Conservation (phyloP, 2,797 vertebrate genomes). For the Bufotes viridis region DNA sequence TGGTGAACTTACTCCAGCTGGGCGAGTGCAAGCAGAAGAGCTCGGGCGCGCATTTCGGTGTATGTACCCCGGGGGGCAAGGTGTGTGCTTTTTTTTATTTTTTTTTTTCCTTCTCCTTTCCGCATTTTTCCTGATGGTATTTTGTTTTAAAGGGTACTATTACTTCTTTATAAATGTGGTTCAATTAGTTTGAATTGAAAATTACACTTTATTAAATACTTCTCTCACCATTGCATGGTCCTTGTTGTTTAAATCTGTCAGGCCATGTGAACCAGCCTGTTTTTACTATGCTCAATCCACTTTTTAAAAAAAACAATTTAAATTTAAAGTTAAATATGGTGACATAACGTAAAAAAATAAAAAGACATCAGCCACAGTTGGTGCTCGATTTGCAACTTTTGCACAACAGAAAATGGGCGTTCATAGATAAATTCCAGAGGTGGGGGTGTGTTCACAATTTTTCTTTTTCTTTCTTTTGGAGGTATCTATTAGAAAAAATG, state of each 20-base stretch:
- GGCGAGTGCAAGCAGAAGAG: conserved; percentile 93
- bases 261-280: no score
- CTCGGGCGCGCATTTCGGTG: conserved; percentile 94
- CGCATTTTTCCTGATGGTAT: background rate
- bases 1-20: conserved; percentile 92
- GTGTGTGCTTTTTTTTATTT: conserved; percentile 70
- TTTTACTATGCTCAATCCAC: no score
- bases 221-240: background rate
- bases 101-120: background rate
- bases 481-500: no score
- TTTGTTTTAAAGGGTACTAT: background rate
- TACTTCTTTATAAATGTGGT: background rate
- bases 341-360: no score
- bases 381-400: no score
- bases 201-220: background rate
- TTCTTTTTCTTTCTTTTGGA: no score
- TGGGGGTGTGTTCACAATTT: no score
- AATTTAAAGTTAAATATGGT: no score
- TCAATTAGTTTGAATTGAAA: background rate
- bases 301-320: no score
- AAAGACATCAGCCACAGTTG: no score
- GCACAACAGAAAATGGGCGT: no score
- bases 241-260: background rate
- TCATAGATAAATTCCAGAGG: no score
- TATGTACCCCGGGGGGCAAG: conserved; percentile 98